Base-by-base conservation (phyloP, 1,140 invertebrate species). In the Berghia stephanieae region DNA sequence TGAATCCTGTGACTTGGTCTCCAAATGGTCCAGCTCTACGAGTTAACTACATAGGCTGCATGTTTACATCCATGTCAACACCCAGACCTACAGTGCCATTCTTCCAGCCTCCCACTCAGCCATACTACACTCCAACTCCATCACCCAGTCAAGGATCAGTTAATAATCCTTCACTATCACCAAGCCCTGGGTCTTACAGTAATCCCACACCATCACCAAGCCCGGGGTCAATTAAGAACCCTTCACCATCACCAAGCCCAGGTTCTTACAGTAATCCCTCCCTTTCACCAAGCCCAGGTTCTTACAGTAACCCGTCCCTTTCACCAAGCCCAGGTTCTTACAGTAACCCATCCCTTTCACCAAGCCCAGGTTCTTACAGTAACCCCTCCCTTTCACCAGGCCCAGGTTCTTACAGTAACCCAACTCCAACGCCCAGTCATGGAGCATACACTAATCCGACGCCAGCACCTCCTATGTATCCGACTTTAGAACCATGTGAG, bases 41-140 rank as follows among this genome's bases (percentile, higher is more conserved):
- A 34, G 75, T 85, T 44, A 82, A 83, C 63, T 46, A 83, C 13
- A 67, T 84, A 38, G 80, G 80, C 0, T 84, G 83, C 69, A 43
- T n/a, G 36, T 1, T 27, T 10, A 38, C 36, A 8, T 16, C 18
- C 36, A n/a, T 49, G n/a, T 5, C 4, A 27, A 68, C 66, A 34
- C 36, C 77, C 18, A 4, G 74, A 3, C 57, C 74, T 46, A 44
- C 66, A 13, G 66, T 34, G 5, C 66, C 66, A 5, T 68, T 68
- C 18, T 31, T n/a, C 18, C 13, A n/a, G 10, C 66, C 66, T 36
- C 18, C 66, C 13, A n/a, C n/a, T n/a, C n/a, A n/a, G n/a, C 31
- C 31, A 68, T 21, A 13, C 66, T 13, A 10, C 10, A 68, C 8
- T 8, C 13, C 18, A 8, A 40, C 66, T 36, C 66, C 66, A 68